Evolutionary conservation across 2,113 vertebrate genomes (phyloP).

Genomic region (Rhinoderma darwinii): DNA sequence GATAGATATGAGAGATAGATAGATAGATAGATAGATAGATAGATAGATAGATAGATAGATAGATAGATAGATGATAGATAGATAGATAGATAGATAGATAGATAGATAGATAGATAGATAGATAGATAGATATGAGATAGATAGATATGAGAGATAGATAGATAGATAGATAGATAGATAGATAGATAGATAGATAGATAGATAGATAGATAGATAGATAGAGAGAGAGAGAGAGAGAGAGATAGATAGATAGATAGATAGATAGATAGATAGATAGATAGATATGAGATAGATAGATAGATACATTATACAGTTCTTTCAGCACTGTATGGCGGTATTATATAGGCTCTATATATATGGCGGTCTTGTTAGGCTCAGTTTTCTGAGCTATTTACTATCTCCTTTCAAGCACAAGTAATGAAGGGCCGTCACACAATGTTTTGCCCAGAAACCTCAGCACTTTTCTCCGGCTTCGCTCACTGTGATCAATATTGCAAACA

Average conservation of each 20-base stretch:
- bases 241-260: background rate
- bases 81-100: background rate
- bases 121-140: background rate
- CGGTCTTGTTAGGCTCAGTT: too few species aligned
- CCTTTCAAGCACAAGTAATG: too few species aligned
- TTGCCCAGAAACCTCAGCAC: too few species aligned
- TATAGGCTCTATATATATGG: too few species aligned
- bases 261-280: background rate
- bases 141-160: background rate
- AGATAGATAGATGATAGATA: too few species aligned
- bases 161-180: constrained; percentile 9
- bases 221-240: background rate
- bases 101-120: constrained; percentile 8
- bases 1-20: background rate
- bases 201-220: constrained; percentile 1
- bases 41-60: background rate
- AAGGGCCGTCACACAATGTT: too few species aligned
- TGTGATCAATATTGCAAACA: too few species aligned
- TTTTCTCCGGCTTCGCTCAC: too few species aligned
- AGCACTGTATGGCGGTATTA: background rate
- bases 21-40: constrained; percentile 8
- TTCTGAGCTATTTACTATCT: too few species aligned
- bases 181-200: background rate
- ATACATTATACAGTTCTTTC: background rate
- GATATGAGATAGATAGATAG: background rate